These are phyloP conservation scores for Anthoscopus minutus DNA, from an alignment of 2,113 vertebrate species.

Conservation along the genomic window DNA sequence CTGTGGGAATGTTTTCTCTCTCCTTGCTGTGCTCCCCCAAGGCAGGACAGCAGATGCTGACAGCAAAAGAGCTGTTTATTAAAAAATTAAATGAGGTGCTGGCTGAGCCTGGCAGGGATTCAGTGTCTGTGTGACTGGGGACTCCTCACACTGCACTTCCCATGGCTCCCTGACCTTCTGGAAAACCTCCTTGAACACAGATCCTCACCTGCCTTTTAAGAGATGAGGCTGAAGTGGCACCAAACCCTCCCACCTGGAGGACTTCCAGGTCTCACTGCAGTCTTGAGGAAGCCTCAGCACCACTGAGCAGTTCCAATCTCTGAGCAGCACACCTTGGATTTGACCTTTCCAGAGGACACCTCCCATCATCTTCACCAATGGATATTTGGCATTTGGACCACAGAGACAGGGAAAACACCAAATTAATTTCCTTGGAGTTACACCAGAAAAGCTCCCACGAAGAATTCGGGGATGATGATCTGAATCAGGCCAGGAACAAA, in stretches of 20 bases:
- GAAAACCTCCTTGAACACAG: background rate
- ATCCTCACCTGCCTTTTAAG: background rate
- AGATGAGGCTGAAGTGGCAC: background rate
- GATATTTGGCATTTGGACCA: background rate
- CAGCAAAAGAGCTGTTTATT: background rate
- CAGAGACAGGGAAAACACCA: background rate
- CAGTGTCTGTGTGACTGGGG: background rate
- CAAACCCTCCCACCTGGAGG: background rate
- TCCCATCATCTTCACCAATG: background rate
- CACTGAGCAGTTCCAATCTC: background rate
- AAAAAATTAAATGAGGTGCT: background rate
- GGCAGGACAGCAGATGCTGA: background rate
- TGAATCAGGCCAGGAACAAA: background rate
- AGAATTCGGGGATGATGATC: background rate
- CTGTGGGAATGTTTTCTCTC: background rate
- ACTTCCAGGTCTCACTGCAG: background rate
- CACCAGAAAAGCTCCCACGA: fast-evolving
- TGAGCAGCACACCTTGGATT: background rate
- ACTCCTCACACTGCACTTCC: background rate
- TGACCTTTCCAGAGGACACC: background rate
- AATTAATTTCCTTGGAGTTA: background rate
- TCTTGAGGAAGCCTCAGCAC: background rate
- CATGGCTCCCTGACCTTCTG: background rate
- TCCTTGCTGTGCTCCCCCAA: background rate
- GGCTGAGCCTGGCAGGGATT: background rate